Evolutionary conservation across 92 coral and sea anemone species (phyloP).

Genomic region (Epizoanthus ramosus): DNA sequence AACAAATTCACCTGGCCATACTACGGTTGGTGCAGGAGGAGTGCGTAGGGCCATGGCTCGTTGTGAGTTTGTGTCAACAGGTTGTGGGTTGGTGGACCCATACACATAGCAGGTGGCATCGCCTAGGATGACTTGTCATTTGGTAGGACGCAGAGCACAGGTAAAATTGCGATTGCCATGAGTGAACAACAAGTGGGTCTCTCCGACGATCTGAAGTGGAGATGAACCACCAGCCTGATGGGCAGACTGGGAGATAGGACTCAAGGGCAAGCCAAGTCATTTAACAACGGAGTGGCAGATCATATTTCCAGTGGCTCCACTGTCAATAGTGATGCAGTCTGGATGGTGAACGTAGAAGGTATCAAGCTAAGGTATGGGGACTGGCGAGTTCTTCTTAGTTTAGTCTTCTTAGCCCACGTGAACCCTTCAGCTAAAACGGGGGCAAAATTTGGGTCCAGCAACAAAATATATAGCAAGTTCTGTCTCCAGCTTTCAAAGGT

Average conservation of each 20-base stretch:
- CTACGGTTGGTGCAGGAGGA: slow-evolving; percentile 44
- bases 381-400: slow-evolving; percentile 28
- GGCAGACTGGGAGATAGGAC: slow-evolving; percentile 50
- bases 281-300: slow-evolving; percentile 54
- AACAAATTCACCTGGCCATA: slow-evolving; percentile 69
- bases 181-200: slow-evolving; percentile 35
- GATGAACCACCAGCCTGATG: slow-evolving; percentile 59
- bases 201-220: slow-evolving; percentile 55
- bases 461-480: slow-evolving; percentile 36
- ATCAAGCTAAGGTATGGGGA: slow-evolving; percentile 58
- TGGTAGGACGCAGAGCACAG: slow-evolving; percentile 45
- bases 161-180: slow-evolving; percentile 18
- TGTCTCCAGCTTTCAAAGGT: slow-evolving; percentile 41
- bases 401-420: slow-evolving; percentile 65
- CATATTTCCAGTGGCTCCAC: slow-evolving; percentile 70
- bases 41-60: slow-evolving; percentile 62
- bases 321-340: slow-evolving; percentile 55
- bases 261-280: slow-evolving; percentile 49
- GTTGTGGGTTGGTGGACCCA: slow-evolving; percentile 35
- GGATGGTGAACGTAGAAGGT: slow-evolving; percentile 55
- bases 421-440: slow-evolving; percentile 64
- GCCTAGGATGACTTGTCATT: slow-evolving; percentile 34
- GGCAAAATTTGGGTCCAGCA: slow-evolving; percentile 41
- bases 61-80: slow-evolving; percentile 42
- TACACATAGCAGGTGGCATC: slow-evolving; percentile 25